Base-by-base conservation (phyloP, 1,140 invertebrate species). In the Meteorus sp. region DNA sequence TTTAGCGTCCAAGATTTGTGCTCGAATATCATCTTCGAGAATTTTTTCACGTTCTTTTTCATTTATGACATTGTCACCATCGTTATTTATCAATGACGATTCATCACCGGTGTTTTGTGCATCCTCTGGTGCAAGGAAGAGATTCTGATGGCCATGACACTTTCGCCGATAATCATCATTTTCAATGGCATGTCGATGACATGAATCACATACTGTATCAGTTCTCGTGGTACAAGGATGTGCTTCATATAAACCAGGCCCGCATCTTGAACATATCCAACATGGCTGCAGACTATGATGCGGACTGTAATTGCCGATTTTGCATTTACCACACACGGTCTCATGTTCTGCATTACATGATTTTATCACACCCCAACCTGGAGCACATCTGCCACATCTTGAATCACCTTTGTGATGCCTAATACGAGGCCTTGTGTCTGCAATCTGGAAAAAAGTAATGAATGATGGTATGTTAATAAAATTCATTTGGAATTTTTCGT, bases 191-290 rank as follows among this genome's bases (percentile, higher is more conserved):
- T 62, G 62, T 0, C 77, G 72, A 23, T 75, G 74, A 44, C 82
- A 83, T 6, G 79, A 82, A 43, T 83, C 81, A 59, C 82, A 84
- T 17, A 83, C 68, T 4, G 81, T 83, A 66, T 83, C 81, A 22
- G 68, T 64, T 1, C 61, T 67, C 0, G 73, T 25, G 1, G 69
- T 74, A 61, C 81, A 84, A 2, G 74, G 62, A 58, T 82, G 80
- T 0, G 80, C 81, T 58, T 82, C 77, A 67, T 81, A 83, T 3
- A 83, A 63, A 1, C 81, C 81, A 4, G 71, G 71, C 0, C 82
- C 81, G 53, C 82, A 83, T 17, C 76, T 69, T 3, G 81, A 82
- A 62, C 81, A 83, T 31, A 78, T 76, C 75, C 77, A 81, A 43
- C 81, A 84, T 2, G 77, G 74, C 19, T 76, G 74, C 2, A 62